Percentiles rank a stretch among this genome's conserved stretches.
Conservation (phyloP, 2,888 invertebrate genomes). For the Drosophila stalkeri region DNA sequence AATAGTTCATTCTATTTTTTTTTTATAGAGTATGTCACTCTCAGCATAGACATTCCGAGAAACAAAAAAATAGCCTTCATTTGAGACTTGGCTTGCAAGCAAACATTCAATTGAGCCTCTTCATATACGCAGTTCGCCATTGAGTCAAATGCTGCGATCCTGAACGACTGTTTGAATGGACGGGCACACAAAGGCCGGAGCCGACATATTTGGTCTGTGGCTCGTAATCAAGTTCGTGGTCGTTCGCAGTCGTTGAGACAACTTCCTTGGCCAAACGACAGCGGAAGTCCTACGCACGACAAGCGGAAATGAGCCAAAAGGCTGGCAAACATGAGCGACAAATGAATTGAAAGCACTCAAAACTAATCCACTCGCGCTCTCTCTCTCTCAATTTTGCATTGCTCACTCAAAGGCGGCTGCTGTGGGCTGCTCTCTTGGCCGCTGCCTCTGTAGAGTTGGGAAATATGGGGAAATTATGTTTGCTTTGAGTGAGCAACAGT, state of each 20-base stretch:
- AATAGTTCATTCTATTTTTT: neutral
- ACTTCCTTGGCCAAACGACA: conserved; percentile 67
- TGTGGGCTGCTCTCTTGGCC: conserved; percentile 2
- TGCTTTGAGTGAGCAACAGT: neutral
- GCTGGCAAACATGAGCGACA: conserved; percentile 22
- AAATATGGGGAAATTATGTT: conserved; percentile 52
- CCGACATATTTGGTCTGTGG: conserved; percentile 7
- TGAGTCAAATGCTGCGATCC: conserved; percentile 33
- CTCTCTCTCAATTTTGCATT: conserved; percentile 12
- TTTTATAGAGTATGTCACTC: neutral
- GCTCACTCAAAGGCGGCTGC: conserved; percentile 4
- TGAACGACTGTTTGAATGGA: conserved; percentile 16
- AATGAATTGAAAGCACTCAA: conserved; percentile 29
- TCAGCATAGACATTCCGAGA: neutral
- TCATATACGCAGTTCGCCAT: neutral
- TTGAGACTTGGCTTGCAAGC: neutral
- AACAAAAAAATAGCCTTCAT: neutral
- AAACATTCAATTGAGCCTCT: conserved; percentile 1
- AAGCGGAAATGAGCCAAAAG: conserved; percentile 68
- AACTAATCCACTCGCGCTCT: conserved; percentile 26
- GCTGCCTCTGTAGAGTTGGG: neutral
- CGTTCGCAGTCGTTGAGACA: conserved; percentile 47
- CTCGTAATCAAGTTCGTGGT: neutral
- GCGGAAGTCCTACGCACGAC: conserved; percentile 60
- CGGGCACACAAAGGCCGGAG: neutral